Conservation (phyloP, 2,797 vertebrate species). For the Anabacerthia variegaticeps region DNA sequence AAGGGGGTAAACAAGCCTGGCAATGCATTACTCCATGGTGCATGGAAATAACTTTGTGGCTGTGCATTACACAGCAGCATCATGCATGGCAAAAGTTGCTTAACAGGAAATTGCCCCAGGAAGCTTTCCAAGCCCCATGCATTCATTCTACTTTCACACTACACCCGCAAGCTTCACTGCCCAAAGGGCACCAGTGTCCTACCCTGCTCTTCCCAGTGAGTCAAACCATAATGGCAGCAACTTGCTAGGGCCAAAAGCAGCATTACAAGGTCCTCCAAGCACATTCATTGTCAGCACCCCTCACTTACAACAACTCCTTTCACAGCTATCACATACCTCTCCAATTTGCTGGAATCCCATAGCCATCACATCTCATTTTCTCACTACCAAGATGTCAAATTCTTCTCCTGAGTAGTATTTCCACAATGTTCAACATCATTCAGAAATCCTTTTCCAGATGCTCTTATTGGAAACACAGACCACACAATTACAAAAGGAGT, state of each 20-base stretch:
- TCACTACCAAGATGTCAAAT: neutral
- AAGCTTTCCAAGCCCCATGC: neutral
- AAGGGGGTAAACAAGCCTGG: neutral
- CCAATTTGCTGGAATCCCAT: no score
- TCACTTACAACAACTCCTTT: neutral
- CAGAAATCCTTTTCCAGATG: neutral
- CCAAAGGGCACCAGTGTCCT: neutral
- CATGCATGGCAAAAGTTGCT: neutral
- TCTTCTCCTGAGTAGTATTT: neutral
- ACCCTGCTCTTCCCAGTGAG: neutral
- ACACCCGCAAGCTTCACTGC: neutral
- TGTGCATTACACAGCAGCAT: neutral
- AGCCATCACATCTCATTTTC: neutral
- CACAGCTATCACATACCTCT: neutral
- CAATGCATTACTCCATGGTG: neutral
- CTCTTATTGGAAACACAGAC: neutral
- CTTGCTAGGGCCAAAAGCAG: neutral
- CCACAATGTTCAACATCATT: neutral
- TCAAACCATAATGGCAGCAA: neutral
- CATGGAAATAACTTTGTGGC: neutral
- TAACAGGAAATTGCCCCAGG: neutral
- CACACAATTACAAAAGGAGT: neutral
- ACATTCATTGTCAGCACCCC: neutral
- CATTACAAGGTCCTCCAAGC: fast-evolving
- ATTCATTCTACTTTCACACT: neutral